Base-by-base conservation (phyloP, 1,140 invertebrate genomes). In the Rhagoletis zephyria region DNA sequence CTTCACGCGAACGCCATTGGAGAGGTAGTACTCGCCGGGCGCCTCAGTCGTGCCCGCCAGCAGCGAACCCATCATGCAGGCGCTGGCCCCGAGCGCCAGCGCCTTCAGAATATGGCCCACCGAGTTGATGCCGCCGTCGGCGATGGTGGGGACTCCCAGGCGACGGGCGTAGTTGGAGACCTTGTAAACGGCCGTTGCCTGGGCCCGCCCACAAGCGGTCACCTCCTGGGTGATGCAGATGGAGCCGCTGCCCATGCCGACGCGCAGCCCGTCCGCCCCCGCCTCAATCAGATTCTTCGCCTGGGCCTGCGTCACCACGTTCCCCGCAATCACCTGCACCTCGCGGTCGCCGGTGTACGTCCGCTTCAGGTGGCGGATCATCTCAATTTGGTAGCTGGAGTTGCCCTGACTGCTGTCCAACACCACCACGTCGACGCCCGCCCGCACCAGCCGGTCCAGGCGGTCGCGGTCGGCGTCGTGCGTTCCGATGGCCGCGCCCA, bases 201-300 rank as follows among this genome's bases (percentile, higher is more conserved):
- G 99, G 0, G 99, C 97, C 87, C 99, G 95, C 6, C 99, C 99
- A 88, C 99, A 99, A 5, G 99, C 99, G 98, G 99, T 99, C 0
- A 99, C 98, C 95, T 99, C 98, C 94, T 99, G 98, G 4, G 99
- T 99, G 65, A 99, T 99, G 93, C 99, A 99, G 90, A 99, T 99
- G 6, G 98, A 99, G 0, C 99, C 99, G 93, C 97, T 98, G 9
- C 99, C 99, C 99, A 99, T 99, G 42, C 99, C 99, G 63, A 99
- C 98, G 89, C 99, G 94, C 16, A 99, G 93, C 30, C 96, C 98
- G 95, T 99, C 99, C 4, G 97, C 98, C 61, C 99, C 99, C 87
- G 98, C 98, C 90, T 99, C 97, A 90, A 99, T 99, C 16, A 99
- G 95, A 94, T 98, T 98, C 93, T 98, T 98, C 0, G 99, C 99